Base-by-base conservation (phyloP, 2,113 vertebrate genomes). In the Paratilapia polleni region DNA sequence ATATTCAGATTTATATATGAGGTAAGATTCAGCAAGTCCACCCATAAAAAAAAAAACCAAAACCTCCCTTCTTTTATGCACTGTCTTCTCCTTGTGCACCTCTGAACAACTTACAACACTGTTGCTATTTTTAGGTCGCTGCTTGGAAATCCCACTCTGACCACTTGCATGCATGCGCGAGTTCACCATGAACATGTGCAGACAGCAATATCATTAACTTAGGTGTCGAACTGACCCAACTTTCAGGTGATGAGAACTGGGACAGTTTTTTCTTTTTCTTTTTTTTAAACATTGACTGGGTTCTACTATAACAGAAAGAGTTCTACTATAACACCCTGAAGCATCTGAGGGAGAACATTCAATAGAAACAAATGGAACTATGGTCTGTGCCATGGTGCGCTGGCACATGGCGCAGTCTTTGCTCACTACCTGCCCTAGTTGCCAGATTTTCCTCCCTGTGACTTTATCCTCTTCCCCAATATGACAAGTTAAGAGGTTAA, bases 221-320 rank as follows among this genome's bases (percentile, higher is more conserved):
- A 0, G 61, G 34, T 22, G 34, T 41, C 0, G 38, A 64, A 38
- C 0, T 22, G 62, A 41, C 62, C 62, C 0, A 41, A 64, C 0
- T n/a, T n/a, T n/a, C n/a, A n/a, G n/a, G n/a, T n/a, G n/a, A n/a
- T n/a, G n/a, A n/a, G n/a, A n/a, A n/a, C n/a, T n/a, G n/a, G n/a
- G n/a, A n/a, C n/a, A n/a, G n/a, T n/a, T n/a, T n/a, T n/a, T n/a
- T n/a, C n/a, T n/a, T n/a, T n/a, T n/a, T n/a, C n/a, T n/a, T n/a
- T n/a, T n/a, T n/a, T n/a, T n/a, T n/a, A n/a, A n/a, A n/a, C n/a
- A n/a, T n/a, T n/a, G n/a, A n/a, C n/a, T n/a, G n/a, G n/a, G n/a
- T n/a, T n/a, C n/a, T n/a, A n/a, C n/a, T n/a, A n/a, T n/a, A n/a
- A n/a, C n/a, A n/a, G n/a, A n/a, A n/a, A n/a, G 14, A 60, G 14